Base-by-base conservation (phyloP, 2,797 vertebrate species). In the Salmo trutta region DNA sequence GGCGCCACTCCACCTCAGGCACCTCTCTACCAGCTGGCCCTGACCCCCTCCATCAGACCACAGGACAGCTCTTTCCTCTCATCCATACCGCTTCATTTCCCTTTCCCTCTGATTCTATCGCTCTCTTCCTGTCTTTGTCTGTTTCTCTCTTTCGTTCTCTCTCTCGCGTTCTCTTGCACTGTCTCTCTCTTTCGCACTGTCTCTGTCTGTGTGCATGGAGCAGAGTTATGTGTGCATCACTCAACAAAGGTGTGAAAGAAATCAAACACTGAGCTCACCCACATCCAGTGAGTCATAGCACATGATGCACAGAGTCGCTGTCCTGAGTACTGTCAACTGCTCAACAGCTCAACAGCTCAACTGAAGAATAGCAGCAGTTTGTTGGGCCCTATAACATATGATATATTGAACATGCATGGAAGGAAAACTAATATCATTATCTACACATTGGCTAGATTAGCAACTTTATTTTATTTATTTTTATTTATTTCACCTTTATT, bases 21-120 rank as follows among this genome's bases (percentile, higher is more conserved):
- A 70, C 82, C 77, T 73, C 62, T 70, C 86, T 74, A 91, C 91
- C 93, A 93, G 92, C 92, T 94, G 92, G 91, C 74, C 88, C 86
- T 91, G 89, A 93, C 90, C 92, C 92, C 88, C 85, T 82, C 78
- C 81, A 71, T 74, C 78, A 81, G 77, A 77, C 76, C 81, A 83
- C 81, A 51, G 81, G 65, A 53, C 81, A 83, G 59, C 71, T 53
- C 24, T 56, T 27, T 36, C 73, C 31, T 53, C 67, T 77, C 47
- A 59, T 78, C 66, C 27, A 24, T 69, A 21, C 52, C 8, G 19
- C 47, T 74, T 31, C 14, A 56, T 72, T 47, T 24, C 68, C 80
- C 77, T 75, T 74, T 83, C 47, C 75, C 47, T 41, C 64, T 73
- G 68, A 78, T 1, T 68, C 59, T 3, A 21, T n/a, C 31, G 0